A percentile compares a stretch with the other conserved stretches of the same genome.
These are phyloP conservation scores for Holacanthus passer DNA, from an alignment of 2,113 vertebrate genomes.

Conservation along the genomic window DNA sequence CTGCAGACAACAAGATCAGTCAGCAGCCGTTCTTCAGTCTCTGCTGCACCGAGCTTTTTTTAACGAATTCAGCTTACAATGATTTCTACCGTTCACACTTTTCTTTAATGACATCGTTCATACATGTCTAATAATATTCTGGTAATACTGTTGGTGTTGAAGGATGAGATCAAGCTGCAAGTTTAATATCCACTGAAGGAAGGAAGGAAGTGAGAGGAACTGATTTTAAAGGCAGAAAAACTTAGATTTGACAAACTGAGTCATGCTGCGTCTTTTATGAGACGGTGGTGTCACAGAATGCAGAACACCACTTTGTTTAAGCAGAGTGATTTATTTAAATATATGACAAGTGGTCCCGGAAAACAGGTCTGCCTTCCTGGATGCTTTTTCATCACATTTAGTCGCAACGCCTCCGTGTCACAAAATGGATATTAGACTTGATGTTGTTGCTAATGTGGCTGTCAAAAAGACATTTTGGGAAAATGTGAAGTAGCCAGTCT, in stretches of 20 bases:
- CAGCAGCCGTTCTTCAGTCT: conserved; percentile 37
- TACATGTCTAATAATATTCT: conserved; percentile 3
- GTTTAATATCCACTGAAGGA: conserved; percentile 18
- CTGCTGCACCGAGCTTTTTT: conserved; percentile 5
- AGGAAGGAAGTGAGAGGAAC: not conserved
- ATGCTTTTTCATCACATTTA: not conserved
- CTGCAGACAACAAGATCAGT: conserved; percentile 68
- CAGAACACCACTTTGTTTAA: too few species aligned
- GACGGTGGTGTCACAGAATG: too few species aligned
- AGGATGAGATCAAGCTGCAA: not conserved
- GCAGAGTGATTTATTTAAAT: too few species aligned
- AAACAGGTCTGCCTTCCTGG: not conserved
- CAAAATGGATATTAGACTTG: not conserved
- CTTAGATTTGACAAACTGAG: not conserved
- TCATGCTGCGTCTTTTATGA: not conserved
- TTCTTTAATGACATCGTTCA: conserved; percentile 11
- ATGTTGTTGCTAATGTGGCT: not conserved
- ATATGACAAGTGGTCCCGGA: not conserved
- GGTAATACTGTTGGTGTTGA: not conserved
- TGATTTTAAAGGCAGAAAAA: not conserved
- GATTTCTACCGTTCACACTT: not conserved
- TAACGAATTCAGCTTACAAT: conserved; percentile 6
- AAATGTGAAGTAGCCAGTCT: conserved; percentile 11
- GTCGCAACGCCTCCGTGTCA: not conserved
- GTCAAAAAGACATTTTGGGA: conserved; percentile 36